Evolutionary conservation across 2,797 vertebrate species (phyloP), one percentile per base, ranked within the genome.

Genomic region (Adelosebastes latens): DNA sequence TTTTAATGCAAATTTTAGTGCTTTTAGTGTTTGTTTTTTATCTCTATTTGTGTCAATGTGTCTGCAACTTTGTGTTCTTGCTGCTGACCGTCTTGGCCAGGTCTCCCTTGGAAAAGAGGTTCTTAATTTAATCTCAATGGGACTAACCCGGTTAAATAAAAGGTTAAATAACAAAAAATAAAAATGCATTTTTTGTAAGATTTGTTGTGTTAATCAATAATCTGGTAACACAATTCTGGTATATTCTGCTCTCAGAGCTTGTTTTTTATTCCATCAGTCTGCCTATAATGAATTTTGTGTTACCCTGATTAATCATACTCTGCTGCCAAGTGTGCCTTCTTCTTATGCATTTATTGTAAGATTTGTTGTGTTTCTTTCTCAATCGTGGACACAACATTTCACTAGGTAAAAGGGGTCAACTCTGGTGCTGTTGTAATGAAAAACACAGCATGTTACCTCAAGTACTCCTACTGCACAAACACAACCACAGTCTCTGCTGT

Each of bases 391-490:
- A 39, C 27, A 13, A 34, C 60, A 77, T 36, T 76, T 66, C 5
- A 66, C 20, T 11, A 2, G 22, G 63, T 18, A 72, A 73, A 87
- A 66, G 53, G 31, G 72, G 59, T 84, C 71, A 89, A 65, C 80
- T 86, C 16, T 46, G 63, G 58, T 73, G 27, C 65, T 72, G 68
- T 34, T 83, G 61, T 77, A 74, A 76, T 85, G 77, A 82, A 81
- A 32, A 75, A 88, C 79, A 88, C 76, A 85, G 70, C 61, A 64
- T 66, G 80, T 85, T 73, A 85, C 78, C 82, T 88, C 87, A 91
- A 87, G 73, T 77, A 83, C 83, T 80, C 88, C 24, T 76, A 66
- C 83, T 87, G 75, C 87, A 90, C 78, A 90, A 83, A 88, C 76
- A 81, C 80, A 85, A 77, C 79, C 61, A 87, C 68, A 77, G 62